These are phyloP conservation scores for Puffinus mauretanicus DNA, from an alignment of 2,113 vertebrate species.

Conservation along the genomic window DNA sequence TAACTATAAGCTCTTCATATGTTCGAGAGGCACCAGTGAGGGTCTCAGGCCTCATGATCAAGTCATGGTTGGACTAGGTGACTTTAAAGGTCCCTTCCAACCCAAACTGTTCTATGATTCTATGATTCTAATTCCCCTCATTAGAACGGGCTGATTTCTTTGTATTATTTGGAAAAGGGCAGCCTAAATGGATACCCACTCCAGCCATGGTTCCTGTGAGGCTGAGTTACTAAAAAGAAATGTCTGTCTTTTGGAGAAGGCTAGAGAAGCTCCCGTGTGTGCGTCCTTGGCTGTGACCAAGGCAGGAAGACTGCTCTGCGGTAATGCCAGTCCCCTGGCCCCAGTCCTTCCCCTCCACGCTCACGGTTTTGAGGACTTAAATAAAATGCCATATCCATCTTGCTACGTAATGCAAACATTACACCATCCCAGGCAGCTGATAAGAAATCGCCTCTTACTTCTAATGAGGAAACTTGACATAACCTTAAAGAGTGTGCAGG, in stretches of 20 bases:
- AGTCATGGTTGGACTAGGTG: neutral
- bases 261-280: fast-evolving
- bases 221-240: neutral
- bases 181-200: neutral
- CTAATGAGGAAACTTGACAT: neutral
- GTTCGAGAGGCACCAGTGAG: neutral
- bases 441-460: neutral
- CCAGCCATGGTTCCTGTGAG: neutral
- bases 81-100: neutral
- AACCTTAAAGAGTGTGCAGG: neutral
- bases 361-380: neutral
- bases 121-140: neutral
- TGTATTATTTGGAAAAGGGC: neutral
- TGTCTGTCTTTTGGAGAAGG: neutral
- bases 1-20: neutral
- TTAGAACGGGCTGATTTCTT: neutral
- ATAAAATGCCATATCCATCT: neutral
- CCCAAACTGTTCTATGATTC: neutral
- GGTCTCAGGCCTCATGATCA: fast-evolving
- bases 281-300: neutral
- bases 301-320: neutral
- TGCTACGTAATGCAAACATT: neutral
- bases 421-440: neutral
- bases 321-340: neutral
- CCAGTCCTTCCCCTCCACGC: neutral